Evolutionary conservation across 2,888 invertebrate species (phyloP).

Genomic region (Quadroppia sp.): DNA sequence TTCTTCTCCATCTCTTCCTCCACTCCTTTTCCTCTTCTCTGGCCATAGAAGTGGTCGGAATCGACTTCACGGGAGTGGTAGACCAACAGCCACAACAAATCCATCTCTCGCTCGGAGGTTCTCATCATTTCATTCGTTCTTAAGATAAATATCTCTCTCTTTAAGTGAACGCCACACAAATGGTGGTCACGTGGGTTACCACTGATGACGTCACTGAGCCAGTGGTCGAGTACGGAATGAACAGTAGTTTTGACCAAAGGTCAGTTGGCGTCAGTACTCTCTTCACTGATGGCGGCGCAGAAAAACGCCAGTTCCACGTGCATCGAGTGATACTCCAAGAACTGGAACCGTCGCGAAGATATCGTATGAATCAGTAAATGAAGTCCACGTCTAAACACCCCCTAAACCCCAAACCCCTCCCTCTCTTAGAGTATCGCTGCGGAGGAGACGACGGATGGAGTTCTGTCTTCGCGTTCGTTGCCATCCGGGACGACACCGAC

Average conservation of each 20-base stretch:
- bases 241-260: too few relatives aligned
- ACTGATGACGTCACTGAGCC: conserved; percentile 43
- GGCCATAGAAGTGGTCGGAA: too few relatives aligned
- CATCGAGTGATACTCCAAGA: conserved; percentile 65
- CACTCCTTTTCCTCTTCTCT: too few relatives aligned
- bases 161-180: conserved; percentile 45
- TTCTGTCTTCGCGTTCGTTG: conserved; percentile 50
- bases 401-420: too few relatives aligned
- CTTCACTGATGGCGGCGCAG: conserved; percentile 70
- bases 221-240: conserved; percentile 48
- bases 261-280: conserved; percentile 42
- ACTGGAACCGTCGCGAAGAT: conserved; percentile 43
- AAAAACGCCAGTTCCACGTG: conserved; percentile 66
- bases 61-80: too few relatives aligned
- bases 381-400: not conserved
- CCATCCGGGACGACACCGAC: conserved; percentile 49
- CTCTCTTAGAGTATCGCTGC: conserved; percentile 47
- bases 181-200: conserved; percentile 50
- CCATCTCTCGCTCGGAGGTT: conserved; percentile 48
- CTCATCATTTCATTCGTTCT: not conserved
- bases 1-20: too few relatives aligned
- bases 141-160: not conserved
- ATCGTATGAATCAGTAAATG: conserved; percentile 51
- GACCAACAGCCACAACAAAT: conserved; percentile 48
- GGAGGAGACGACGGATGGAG: conserved; percentile 50